A percentile compares a stretch with the other conserved stretches of the same genome.
Evolutionary conservation across 2,888 invertebrate genomes (phyloP).

Genomic region (Mesorhabditis belari): DNA sequence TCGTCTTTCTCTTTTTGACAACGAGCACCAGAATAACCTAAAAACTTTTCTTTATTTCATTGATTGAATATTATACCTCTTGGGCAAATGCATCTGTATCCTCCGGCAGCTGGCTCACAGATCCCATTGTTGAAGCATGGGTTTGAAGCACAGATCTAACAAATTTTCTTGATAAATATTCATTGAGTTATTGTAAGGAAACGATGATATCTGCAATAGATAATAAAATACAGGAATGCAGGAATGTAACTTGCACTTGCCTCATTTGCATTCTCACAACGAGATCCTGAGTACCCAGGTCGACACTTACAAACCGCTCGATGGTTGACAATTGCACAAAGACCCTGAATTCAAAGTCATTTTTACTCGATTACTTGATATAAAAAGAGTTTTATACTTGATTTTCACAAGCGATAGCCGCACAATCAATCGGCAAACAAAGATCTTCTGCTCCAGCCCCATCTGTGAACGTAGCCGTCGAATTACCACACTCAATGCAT

Average conservation of each 20-base stretch:
- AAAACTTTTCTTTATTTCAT: not conserved
- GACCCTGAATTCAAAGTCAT: too few relatives aligned
- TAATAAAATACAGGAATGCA: not conserved
- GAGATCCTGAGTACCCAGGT: conserved; percentile 66
- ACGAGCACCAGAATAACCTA: conserved; percentile 73
- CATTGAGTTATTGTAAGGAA: not conserved
- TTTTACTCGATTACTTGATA: too few relatives aligned
- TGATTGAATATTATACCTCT: conserved; percentile 23
- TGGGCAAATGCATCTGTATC: conserved; percentile 60
- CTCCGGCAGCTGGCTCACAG: conserved; percentile 81
- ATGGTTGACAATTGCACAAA: conserved; percentile 42
- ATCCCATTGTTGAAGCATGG: conserved; percentile 88
- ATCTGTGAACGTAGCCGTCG: conserved; percentile 74
- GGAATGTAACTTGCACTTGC: conserved; percentile 66
- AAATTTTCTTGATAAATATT: conserved; percentile 1
- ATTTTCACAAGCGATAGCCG: conserved; percentile 43
- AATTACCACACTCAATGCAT: conserved; percentile 75
- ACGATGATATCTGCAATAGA: not conserved
- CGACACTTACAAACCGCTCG: conserved; percentile 70
- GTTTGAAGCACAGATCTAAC: conserved; percentile 76
- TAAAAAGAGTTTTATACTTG: too few relatives aligned
- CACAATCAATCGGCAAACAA: conserved; percentile 73
- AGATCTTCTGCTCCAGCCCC: conserved; percentile 77
- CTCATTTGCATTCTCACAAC: conserved; percentile 61
- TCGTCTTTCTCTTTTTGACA: conserved; percentile 87